phyloP scores from a whole-genome alignment of 2,113 vertebrate genomes.

The Dromaius novaehollandiae region DNA sequence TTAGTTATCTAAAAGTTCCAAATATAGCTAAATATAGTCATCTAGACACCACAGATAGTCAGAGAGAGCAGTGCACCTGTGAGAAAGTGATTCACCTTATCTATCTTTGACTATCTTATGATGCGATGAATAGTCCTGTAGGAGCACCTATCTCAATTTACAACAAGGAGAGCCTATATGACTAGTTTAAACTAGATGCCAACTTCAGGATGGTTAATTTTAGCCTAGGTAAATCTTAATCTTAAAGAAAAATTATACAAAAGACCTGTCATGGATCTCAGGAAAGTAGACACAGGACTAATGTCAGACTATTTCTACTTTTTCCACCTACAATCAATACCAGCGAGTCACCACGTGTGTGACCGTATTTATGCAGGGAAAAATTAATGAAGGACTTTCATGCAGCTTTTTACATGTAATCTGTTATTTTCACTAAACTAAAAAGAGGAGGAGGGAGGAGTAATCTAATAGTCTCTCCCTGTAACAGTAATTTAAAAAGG shows the following conservation, averaged over 20 bases:
- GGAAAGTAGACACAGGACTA: not conserved
- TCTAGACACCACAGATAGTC: not conserved
- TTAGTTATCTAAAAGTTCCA: not conserved
- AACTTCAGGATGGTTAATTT: not conserved
- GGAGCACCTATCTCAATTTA: not conserved
- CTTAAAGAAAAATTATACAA: not conserved
- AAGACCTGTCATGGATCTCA: not conserved
- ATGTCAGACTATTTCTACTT: not conserved
- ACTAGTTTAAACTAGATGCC: not conserved
- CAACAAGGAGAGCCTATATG: not conserved
- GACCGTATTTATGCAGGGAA: not conserved
- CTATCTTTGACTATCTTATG: not conserved
- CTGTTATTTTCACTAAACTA: not conserved
- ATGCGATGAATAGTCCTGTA: not conserved
- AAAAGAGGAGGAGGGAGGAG: not conserved
- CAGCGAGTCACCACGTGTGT: not conserved
- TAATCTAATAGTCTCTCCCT: not conserved
- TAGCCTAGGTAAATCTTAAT: not conserved
- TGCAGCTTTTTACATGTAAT: not conserved
- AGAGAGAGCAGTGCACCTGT: not conserved
- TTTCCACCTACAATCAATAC: not conserved
- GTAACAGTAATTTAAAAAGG: not conserved
- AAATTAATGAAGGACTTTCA: not conserved
- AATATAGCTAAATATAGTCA: not conserved
- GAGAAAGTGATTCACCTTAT: not conserved